Percentiles rank a stretch among this genome's conserved stretches.
phyloP scores from a whole-genome alignment of 2,113 vertebrate genomes.

The Stomatorhinus ivindoensis region DNA sequence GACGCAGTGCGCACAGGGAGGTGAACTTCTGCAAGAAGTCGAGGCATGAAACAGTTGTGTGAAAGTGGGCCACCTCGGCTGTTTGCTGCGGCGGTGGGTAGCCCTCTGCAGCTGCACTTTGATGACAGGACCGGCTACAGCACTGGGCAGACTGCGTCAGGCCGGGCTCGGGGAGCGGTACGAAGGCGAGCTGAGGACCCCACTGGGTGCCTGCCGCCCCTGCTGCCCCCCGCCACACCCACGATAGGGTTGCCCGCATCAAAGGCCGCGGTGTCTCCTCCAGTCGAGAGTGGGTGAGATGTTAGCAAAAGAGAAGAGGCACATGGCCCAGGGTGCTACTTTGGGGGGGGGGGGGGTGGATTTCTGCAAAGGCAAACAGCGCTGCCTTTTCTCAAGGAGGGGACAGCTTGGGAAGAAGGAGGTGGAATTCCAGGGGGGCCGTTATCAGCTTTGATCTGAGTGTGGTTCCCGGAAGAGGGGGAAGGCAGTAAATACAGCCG shows the following conservation, averaged over 20 bases:
- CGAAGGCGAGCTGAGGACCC: neutral
- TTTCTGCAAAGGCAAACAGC: conserved; percentile 16
- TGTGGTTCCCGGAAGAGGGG: conserved; percentile 19
- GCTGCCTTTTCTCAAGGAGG: conserved; percentile 1
- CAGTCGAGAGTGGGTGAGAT: neutral
- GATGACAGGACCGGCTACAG: conserved; percentile 20
- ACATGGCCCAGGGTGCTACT: neutral
- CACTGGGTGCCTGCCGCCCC: neutral
- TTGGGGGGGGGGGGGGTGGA: neutral
- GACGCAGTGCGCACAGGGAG: neutral
- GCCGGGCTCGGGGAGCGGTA: neutral
- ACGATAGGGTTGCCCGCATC: conserved; percentile 25
- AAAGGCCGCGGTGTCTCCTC: conserved; percentile 10
- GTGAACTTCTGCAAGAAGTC: neutral
- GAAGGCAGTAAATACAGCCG: conserved; percentile 8
- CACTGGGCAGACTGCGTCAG: conserved; percentile 21
- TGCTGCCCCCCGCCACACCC: neutral
- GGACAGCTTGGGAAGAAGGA: neutral
- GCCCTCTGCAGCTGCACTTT: conserved; percentile 18
- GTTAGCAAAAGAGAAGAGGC: neutral
- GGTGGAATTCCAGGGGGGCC: neutral
- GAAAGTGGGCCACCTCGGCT: neutral
- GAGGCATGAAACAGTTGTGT: neutral
- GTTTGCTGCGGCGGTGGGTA: neutral
- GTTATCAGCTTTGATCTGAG: conserved; percentile 22